Conservation (phyloP, 2,888 invertebrate genomes). For the Troilus luridus region DNA sequence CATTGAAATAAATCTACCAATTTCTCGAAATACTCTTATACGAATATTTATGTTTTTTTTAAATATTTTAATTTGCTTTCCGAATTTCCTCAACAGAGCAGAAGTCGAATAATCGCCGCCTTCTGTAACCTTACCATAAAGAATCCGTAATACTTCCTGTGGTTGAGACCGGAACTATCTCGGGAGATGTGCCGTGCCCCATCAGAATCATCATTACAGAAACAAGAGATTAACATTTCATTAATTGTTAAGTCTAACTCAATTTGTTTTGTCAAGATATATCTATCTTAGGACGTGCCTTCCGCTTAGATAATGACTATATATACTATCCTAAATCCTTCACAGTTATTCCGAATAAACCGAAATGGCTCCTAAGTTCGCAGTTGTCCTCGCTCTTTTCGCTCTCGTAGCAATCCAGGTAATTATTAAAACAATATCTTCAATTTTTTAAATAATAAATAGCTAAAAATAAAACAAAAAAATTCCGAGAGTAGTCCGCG, state of each 20-base stretch:
- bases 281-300: constrained; percentile 9
- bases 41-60: background rate
- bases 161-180: constrained; percentile 14
- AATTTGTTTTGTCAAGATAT: constrained; percentile 9
- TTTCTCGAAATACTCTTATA: background rate
- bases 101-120: background rate
- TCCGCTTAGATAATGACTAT: constrained; percentile 19
- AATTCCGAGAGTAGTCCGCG: background rate
- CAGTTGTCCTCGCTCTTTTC: constrained; percentile 3
- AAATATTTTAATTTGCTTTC: background rate
- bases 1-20: background rate
- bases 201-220: constrained; percentile 14
- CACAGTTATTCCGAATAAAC: background rate
- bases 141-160: background rate
- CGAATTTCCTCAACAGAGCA: background rate
- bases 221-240: constrained; percentile 27
- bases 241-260: constrained; percentile 32
- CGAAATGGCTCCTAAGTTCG: constrained; percentile 11
- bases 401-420: constrained; percentile 30
- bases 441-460: background rate
- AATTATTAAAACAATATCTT: background rate
- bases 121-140: background rate
- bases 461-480: background rate
- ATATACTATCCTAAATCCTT: constrained; percentile 37
- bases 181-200: background rate